phyloP scores from a whole-genome alignment of 2,888 invertebrate species.

The Acleris sparsana region DNA sequence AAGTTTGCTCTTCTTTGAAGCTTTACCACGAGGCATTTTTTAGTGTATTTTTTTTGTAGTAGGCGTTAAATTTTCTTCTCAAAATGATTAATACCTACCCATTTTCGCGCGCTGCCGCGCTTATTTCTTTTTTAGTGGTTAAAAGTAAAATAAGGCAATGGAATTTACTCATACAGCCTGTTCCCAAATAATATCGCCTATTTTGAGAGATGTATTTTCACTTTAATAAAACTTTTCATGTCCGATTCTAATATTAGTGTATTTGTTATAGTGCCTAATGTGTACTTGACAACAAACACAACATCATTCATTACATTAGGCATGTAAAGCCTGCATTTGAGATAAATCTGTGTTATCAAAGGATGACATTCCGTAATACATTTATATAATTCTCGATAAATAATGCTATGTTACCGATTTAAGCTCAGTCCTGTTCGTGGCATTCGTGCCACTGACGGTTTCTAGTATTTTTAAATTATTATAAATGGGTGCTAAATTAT shows the following conservation, averaged over 20 bases:
- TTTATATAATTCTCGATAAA: conserved; percentile 57
- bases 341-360: conserved; percentile 38
- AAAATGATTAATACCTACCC: too few species aligned
- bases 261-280: conserved; percentile 2
- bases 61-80: neutral
- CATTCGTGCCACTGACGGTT: conserved; percentile 54
- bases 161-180: neutral
- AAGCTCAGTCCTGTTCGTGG: conserved; percentile 63
- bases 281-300: conserved; percentile 7
- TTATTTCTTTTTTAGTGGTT: neutral
- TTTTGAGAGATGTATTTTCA: too few species aligned
- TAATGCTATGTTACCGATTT: conserved; percentile 48
- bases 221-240: too few species aligned
- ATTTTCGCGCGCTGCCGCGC: too few species aligned
- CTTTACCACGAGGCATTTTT: conserved; percentile 19
- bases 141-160: neutral
- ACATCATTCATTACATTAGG: neutral
- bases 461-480: conserved; percentile 17
- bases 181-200: too few species aligned
- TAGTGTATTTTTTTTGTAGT: neutral
- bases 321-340: conserved; percentile 46
- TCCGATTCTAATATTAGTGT: neutral
- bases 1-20: conserved; percentile 9
- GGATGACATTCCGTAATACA: conserved; percentile 42
- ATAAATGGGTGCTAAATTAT: conserved; percentile 45